Conservation (phyloP, 1,140 invertebrate genomes). For the Zaprionus capensis region DNA sequence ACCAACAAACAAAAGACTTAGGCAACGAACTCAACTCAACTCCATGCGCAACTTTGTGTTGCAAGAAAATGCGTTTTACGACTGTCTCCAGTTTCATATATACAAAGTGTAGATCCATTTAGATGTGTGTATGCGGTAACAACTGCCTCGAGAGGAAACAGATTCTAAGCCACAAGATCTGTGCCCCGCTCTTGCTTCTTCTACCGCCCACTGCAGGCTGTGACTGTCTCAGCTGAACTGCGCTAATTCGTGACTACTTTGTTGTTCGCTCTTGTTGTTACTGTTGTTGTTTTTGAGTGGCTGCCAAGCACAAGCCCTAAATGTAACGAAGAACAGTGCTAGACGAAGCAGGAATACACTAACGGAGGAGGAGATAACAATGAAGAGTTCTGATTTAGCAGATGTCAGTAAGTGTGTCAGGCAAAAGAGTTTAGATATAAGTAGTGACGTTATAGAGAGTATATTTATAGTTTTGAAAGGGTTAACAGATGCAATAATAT, state of each 20-base stretch:
- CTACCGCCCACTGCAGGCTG: background rate
- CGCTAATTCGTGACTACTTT: conserved; percentile 81
- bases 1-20: conserved; percentile 73
- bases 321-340: conserved; percentile 10
- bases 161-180: conserved; percentile 60
- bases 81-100: conserved; percentile 4
- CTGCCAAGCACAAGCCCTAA: conserved; percentile 40
- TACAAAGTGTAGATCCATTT: background rate
- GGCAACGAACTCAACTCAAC: conserved; percentile 64
- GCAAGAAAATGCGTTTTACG: conserved; percentile 70
- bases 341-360: conserved; percentile 31
- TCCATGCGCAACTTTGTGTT: conserved; percentile 36
- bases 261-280: conserved; percentile 40
- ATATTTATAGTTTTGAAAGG: too few relatives aligned
- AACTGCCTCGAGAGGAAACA: conserved; percentile 59
- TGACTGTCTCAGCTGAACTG: conserved; percentile 54
- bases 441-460: too few relatives aligned
- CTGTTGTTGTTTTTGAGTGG: conserved; percentile 15
- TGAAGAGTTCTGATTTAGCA: background rate
- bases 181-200: background rate
- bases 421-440: too few relatives aligned
- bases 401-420: background rate
- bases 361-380: background rate
- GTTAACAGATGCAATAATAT: too few relatives aligned
- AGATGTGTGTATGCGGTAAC: conserved; percentile 54